Percentiles rank a stretch among this genome's conserved stretches.
Conservation (phyloP, 2,797 vertebrate species). For the Sus cebifrons region DNA sequence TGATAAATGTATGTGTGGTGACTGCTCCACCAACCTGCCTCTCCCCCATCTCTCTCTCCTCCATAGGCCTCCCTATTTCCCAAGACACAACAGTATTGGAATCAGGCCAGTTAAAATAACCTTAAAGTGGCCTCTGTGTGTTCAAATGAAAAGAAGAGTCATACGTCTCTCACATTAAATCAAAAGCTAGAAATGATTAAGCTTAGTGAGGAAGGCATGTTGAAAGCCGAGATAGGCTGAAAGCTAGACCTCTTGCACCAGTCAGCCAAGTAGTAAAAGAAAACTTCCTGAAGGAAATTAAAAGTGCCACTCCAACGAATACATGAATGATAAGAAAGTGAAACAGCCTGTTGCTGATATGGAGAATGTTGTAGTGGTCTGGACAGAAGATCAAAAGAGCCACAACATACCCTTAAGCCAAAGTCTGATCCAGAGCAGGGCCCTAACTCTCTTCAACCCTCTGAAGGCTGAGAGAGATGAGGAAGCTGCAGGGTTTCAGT, state of each 20-base stretch:
- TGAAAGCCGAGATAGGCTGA: not conserved
- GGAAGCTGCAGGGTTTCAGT: not conserved
- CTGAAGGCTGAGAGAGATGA: not conserved
- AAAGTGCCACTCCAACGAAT: not conserved
- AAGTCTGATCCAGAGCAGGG: not conserved
- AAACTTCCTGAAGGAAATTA: not conserved
- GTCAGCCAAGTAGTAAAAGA: not conserved
- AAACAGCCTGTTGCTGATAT: not conserved
- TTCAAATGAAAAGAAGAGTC: not conserved
- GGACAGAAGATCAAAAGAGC: not conserved
- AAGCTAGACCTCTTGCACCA: not conserved
- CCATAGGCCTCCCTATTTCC: not conserved
- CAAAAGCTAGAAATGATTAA: not conserved
- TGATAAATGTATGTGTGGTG: not conserved
- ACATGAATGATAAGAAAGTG: not conserved
- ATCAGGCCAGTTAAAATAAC: not conserved
- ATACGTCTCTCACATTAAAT: not conserved
- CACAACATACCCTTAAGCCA: not conserved
- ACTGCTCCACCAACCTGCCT: not conserved
- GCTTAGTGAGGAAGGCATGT: not conserved
- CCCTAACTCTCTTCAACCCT: not conserved
- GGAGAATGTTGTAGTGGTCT: not conserved
- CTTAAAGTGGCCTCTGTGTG: not conserved
- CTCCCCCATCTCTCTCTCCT: not conserved
- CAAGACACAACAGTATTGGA: not conserved